Evolutionary conservation across 2,888 invertebrate genomes (phyloP).

Genomic region (Dryocosmus kuriphilus): DNA sequence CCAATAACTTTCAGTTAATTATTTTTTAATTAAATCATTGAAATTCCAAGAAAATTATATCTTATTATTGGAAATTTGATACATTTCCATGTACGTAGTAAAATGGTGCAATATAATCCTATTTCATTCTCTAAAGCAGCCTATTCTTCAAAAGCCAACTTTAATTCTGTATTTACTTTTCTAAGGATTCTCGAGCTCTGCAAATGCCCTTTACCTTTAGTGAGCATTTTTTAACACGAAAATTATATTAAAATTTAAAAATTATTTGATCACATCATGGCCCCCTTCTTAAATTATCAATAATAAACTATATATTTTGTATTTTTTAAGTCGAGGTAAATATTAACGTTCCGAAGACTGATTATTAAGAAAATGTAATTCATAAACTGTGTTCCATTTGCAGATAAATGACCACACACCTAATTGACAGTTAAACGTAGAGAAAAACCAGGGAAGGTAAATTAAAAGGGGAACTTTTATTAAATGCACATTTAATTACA

Average conservation of each 20-base stretch:
- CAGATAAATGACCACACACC: neutral
- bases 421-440: conserved; percentile 12
- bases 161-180: neutral
- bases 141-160: conserved; percentile 26
- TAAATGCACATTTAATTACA: conserved; percentile 29
- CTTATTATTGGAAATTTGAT: neutral
- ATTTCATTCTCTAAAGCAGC: conserved; percentile 17
- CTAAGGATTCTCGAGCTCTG: conserved; percentile 25
- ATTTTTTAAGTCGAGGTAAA: no score
- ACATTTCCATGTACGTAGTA: neutral
- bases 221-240: neutral
- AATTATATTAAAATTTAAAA: neutral
- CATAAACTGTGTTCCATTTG: neutral
- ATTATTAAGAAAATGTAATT: neutral
- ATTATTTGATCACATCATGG: no score
- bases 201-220: neutral
- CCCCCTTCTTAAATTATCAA: no score
- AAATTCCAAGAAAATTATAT: neutral
- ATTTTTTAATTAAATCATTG: neutral
- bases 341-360: neutral
- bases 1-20: neutral
- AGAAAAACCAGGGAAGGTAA: conserved; percentile 11
- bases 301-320: no score
- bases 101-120: neutral
- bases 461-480: neutral